These are phyloP conservation scores for Conchocele bisecta DNA, from an alignment of 2,888 invertebrate species.

Conservation along the genomic window DNA sequence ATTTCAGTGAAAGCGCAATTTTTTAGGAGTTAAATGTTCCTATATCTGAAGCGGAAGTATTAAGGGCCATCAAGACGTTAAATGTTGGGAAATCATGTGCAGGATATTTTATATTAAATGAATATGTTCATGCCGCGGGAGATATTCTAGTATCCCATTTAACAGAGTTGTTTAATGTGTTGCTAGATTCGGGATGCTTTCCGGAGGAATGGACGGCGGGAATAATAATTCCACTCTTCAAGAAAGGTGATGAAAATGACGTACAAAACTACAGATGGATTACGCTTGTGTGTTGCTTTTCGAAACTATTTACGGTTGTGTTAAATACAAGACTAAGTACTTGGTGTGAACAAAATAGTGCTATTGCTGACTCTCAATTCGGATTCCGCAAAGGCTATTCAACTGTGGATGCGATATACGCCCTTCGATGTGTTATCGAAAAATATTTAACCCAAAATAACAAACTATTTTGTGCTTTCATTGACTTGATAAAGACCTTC, in stretches of 20 bases:
- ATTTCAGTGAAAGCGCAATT: no score
- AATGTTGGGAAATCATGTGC: constrained; percentile 16
- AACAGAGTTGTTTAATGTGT: constrained; percentile 22
- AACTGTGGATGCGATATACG: constrained; percentile 25
- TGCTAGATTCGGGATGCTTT: constrained; percentile 24
- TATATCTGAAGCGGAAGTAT: no score
- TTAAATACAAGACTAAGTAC: constrained; percentile 14
- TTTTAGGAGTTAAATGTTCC: no score
- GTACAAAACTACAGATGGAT: constrained; percentile 37
- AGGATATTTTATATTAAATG: constrained; percentile 15
- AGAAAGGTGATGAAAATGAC: constrained; percentile 14
- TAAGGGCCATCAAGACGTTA: no score
- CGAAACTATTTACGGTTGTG: constrained; percentile 28
- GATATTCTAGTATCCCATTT: constrained; percentile 27
- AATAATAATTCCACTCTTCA: constrained; percentile 25
- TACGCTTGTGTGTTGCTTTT: constrained; percentile 24
- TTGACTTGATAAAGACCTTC: constrained; percentile 19
- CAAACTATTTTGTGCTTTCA: constrained; percentile 10
- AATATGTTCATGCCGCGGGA: constrained; percentile 19
- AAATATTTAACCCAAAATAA: constrained; percentile 4
- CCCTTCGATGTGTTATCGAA: constrained; percentile 3
- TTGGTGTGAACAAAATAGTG: constrained; percentile 11
- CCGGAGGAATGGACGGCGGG: constrained; percentile 26
- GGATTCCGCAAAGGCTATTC: constrained; percentile 20
- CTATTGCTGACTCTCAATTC: constrained; percentile 20